Percentiles rank a stretch among this genome's conserved stretches.
Evolutionary conservation across 2,797 vertebrate genomes (phyloP).

Genomic region (Sebastes elongatus): DNA sequence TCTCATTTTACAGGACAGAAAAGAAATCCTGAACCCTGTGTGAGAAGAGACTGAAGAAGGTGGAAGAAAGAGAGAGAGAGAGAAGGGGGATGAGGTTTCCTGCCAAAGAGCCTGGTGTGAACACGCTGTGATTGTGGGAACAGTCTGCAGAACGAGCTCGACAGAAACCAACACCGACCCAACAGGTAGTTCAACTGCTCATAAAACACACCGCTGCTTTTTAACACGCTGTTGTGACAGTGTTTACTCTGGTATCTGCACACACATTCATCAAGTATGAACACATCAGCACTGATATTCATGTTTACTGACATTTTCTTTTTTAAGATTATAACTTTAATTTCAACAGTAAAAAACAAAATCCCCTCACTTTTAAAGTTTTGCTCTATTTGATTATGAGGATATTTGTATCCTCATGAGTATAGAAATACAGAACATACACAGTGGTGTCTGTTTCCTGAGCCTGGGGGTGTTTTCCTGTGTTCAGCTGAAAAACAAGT

Average conservation of each 20-base stretch:
- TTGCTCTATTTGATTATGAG: background rate
- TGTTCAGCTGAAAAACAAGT: slow-evolving; percentile 47
- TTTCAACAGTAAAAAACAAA: background rate
- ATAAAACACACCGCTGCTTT: slow-evolving; percentile 24
- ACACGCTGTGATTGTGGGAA: slow-evolving; percentile 45
- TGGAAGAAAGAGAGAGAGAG: background rate
- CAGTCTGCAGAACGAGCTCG: slow-evolving; percentile 11
- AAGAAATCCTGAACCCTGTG: background rate
- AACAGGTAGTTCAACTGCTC: slow-evolving; percentile 53
- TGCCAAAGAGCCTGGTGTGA: slow-evolving; percentile 26
- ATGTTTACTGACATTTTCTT: background rate
- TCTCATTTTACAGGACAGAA: slow-evolving; percentile 12
- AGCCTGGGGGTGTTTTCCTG: slow-evolving; percentile 36
- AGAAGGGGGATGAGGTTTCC: slow-evolving; percentile 19
- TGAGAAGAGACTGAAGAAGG: slow-evolving; percentile 7
- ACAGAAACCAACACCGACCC: slow-evolving; percentile 50
- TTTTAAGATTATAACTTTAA: background rate
- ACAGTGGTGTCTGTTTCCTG: slow-evolving; percentile 45
- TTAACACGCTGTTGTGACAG: slow-evolving; percentile 7
- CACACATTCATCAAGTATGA: slow-evolving; percentile 9
- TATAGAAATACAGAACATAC: background rate
- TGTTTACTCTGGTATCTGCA: background rate
- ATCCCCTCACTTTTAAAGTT: background rate
- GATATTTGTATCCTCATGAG: background rate
- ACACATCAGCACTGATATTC: background rate